Evolutionary conservation across 1,140 invertebrate species (phyloP).

Genomic region (Orchesella cincta): DNA sequence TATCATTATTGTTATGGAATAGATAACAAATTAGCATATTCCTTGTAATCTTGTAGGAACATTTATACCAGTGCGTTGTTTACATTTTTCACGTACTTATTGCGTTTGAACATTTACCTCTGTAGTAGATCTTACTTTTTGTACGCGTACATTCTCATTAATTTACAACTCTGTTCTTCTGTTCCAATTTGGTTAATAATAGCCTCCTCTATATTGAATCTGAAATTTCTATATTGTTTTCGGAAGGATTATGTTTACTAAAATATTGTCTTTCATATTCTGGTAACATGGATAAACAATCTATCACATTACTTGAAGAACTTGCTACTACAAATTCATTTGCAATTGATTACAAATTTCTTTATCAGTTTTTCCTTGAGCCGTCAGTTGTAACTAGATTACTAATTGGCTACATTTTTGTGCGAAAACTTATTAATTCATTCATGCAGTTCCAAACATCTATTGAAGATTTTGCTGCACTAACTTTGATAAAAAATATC

Average conservation of each 20-base stretch:
- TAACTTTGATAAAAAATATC: neutral
- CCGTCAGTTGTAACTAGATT: too few species aligned
- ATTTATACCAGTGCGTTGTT: too few species aligned
- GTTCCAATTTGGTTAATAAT: too few species aligned
- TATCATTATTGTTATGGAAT: neutral
- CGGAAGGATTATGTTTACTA: neutral
- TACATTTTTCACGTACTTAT: neutral
- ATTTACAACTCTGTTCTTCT: too few species aligned
- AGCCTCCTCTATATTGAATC: neutral
- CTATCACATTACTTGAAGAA: neutral
- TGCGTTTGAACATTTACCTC: too few species aligned
- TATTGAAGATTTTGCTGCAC: neutral
- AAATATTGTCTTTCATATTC: neutral
- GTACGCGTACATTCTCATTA: too few species aligned
- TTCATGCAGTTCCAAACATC: constrained; percentile 6
- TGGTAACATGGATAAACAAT: neutral
- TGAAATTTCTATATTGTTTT: neutral
- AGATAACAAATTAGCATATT: neutral
- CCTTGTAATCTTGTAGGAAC: neutral
- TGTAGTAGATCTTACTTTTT: too few species aligned
- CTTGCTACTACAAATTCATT: neutral
- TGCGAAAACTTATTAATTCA: neutral
- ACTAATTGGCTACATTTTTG: neutral
- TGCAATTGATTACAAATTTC: neutral
- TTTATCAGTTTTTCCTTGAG: too few species aligned